These are phyloP conservation scores for Rhea americana DNA, from an alignment of 2,113 vertebrate species.

Conservation along the genomic window DNA sequence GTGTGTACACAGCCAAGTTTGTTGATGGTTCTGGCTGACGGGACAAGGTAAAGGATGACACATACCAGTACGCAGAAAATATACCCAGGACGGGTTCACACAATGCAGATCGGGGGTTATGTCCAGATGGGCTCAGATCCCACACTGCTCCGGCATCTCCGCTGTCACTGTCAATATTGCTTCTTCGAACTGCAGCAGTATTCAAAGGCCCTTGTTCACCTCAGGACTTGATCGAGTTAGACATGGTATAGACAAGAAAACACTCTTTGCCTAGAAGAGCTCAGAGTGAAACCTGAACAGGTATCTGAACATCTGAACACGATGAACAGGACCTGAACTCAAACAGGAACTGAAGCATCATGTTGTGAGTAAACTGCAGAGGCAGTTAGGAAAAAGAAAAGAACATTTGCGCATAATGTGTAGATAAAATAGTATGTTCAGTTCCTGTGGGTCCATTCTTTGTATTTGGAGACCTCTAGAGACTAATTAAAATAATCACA, in stretches of 20 bases:
- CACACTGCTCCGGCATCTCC: too few relatives aligned
- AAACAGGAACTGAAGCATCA: neutral
- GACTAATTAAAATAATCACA: neutral
- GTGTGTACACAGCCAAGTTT: neutral
- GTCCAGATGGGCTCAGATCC: too few relatives aligned
- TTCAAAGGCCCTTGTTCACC: neutral
- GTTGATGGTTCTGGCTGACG: neutral
- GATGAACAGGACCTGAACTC: too few relatives aligned
- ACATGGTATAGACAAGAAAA: neutral
- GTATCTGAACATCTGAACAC: neutral
- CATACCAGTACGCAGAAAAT: accelerated
- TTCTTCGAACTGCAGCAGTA: too few relatives aligned
- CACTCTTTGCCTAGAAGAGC: neutral
- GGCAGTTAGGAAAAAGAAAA: neutral
- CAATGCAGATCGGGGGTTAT: too few relatives aligned
- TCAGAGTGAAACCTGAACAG: neutral
- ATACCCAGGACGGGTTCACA: too few relatives aligned
- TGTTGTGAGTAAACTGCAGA: neutral
- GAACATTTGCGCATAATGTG: accelerated
- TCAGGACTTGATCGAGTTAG: neutral
- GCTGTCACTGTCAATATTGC: too few relatives aligned
- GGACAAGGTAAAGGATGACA: neutral
- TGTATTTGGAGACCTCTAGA: conserved; percentile 39
- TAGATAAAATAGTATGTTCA: accelerated
- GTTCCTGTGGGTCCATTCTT: neutral